phyloP scores from a whole-genome alignment of 2,113 vertebrate species.

The Pyxicephalus adspersus region DNA sequence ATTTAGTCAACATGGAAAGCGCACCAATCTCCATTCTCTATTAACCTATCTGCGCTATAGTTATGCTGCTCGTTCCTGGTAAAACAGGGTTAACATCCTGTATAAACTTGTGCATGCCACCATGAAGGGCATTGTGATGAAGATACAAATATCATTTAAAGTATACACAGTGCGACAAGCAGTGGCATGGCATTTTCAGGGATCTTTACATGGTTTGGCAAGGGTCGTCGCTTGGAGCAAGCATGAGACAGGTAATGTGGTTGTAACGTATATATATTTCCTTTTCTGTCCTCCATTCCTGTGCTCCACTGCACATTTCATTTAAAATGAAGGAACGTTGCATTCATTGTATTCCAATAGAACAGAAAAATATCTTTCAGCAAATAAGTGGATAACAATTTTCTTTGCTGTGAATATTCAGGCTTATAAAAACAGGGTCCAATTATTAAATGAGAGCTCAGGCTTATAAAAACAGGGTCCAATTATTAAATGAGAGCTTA shows the following conservation, averaged over 20 bases:
- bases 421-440: no score
- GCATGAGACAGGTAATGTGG: slow-evolving; percentile 13
- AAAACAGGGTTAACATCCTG: not conserved
- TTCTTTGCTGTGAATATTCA: no score
- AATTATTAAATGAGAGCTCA: no score
- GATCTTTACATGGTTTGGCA: slow-evolving; percentile 27
- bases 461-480: no score
- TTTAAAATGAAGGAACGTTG: no score
- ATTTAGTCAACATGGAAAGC: no score
- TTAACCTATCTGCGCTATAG: not conserved
- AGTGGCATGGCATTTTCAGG: slow-evolving; percentile 27
- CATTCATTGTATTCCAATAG: not conserved
- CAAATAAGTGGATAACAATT: not conserved
- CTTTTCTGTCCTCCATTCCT: not conserved
- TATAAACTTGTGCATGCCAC: slow-evolving; percentile 12
- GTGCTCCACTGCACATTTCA: not conserved
- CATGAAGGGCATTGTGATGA: slow-evolving; percentile 23
- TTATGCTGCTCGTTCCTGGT: no score
- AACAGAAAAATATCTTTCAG: not conserved
- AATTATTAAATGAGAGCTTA: no score
- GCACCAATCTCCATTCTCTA: no score
- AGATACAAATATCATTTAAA: slow-evolving; percentile 21
- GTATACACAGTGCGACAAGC: slow-evolving; percentile 5
- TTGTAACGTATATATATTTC: slow-evolving; percentile 30
- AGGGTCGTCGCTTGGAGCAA: slow-evolving; percentile 22